Conservation (phyloP, 92 coral and sea anemone species). For the Palythoa grandis region DNA sequence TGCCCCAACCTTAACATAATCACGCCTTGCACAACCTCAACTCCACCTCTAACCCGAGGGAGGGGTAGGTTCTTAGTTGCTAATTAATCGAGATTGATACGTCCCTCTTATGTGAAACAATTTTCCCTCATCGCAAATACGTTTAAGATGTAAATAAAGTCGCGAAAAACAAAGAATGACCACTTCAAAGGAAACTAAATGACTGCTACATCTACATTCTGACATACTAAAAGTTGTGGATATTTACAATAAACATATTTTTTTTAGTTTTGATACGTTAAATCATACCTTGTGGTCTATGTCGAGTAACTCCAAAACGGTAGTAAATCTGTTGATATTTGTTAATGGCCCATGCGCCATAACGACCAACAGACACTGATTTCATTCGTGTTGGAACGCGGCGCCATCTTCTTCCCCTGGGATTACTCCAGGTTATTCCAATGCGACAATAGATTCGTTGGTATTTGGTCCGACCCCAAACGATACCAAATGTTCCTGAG, state of each 20-base stretch:
- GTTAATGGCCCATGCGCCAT: constrained; percentile 45
- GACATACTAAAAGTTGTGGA: background rate
- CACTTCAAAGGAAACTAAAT: no score
- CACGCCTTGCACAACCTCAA: no score
- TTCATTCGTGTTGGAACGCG: constrained; percentile 30
- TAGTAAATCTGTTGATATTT: constrained; percentile 12
- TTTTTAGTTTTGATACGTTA: background rate
- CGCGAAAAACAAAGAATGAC: no score
- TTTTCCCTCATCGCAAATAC: no score
- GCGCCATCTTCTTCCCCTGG: constrained; percentile 40
- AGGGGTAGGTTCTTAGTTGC: no score
- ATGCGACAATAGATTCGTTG: constrained; percentile 42
- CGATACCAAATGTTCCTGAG: constrained; percentile 64
- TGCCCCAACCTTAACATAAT: no score
- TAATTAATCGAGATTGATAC: no score
- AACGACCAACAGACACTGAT: constrained; percentile 30
- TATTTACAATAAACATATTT: background rate
- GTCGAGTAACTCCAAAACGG: constrained; percentile 30
- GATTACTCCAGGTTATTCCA: constrained; percentile 46
- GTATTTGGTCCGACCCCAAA: constrained; percentile 44
- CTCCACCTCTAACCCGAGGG: no score
- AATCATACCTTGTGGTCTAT: constrained; percentile 24
- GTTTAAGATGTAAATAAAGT: no score
- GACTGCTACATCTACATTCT: no score
- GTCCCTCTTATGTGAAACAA: no score